Evolutionary conservation across 2,797 vertebrate genomes (phyloP).

Genomic region (Halcyon badia): DNA sequence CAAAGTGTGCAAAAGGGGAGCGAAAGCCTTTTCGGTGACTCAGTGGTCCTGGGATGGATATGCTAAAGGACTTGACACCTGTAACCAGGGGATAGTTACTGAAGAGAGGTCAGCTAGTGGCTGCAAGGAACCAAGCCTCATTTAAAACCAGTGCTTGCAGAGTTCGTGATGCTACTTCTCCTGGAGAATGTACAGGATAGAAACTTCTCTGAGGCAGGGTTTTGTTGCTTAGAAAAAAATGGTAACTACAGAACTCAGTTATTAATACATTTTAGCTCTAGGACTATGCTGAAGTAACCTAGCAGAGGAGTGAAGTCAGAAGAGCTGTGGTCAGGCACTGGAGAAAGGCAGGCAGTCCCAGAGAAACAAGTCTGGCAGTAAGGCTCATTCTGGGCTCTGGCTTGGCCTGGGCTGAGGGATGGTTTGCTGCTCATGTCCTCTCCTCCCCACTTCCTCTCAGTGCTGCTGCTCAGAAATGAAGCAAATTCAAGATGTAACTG

Average conservation of each 20-base stretch:
- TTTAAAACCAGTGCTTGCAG: not conserved
- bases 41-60: rapidly evolving
- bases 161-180: not conserved
- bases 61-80: not conserved
- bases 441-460: not conserved
- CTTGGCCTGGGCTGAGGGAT: not conserved
- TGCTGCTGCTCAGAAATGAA: not conserved
- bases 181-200: not conserved
- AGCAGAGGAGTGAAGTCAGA: not conserved
- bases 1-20: not conserved
- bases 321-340: not conserved
- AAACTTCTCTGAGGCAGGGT: not conserved
- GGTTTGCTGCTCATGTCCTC: not conserved
- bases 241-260: not conserved
- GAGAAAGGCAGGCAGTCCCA: not conserved
- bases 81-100: not conserved
- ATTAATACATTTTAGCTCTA: not conserved
- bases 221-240: not conserved
- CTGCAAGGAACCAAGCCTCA: not conserved
- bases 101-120: not conserved
- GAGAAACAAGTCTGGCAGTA: not conserved
- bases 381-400: not conserved
- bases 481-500: not conserved
- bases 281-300: not conserved
- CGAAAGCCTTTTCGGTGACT: not conserved